Conservation (phyloP, 2,113 vertebrate species). For the Apaloderma vittatum region DNA sequence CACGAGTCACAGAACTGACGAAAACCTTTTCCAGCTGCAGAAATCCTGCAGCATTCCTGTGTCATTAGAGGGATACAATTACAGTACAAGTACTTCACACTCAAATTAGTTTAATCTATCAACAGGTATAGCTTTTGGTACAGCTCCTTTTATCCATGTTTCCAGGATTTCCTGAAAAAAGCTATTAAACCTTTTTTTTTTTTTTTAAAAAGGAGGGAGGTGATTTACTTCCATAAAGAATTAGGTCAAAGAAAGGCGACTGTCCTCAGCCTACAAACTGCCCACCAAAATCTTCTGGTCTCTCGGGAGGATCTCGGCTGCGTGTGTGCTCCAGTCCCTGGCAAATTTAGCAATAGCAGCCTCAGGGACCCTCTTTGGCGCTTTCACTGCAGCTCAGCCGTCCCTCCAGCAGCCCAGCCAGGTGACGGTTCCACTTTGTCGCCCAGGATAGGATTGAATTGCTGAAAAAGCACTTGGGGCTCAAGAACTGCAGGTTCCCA, state of each 20-base stretch:
- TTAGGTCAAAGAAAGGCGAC: background rate
- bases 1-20: background rate
- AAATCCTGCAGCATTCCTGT: background rate
- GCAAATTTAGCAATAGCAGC: background rate
- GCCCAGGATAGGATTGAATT: background rate
- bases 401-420: background rate
- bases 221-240: background rate
- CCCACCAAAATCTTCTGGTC: background rate
- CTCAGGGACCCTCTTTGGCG: background rate
- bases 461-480: background rate
- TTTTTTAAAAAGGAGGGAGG: background rate
- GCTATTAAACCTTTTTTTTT: background rate
- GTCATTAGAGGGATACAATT: background rate
- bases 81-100: background rate
- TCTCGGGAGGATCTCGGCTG: background rate
- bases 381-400: background rate
- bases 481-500: background rate
- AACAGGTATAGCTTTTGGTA: background rate
- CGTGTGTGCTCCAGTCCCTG: background rate
- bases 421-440: background rate
- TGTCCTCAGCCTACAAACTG: background rate
- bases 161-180: background rate
- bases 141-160: background rate
- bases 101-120: fast-evolving
- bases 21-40: background rate